Percentiles rank a stretch among this genome's conserved stretches.
Conservation (phyloP, 2,113 vertebrate genomes). For the Dasyprocta punctata region DNA sequence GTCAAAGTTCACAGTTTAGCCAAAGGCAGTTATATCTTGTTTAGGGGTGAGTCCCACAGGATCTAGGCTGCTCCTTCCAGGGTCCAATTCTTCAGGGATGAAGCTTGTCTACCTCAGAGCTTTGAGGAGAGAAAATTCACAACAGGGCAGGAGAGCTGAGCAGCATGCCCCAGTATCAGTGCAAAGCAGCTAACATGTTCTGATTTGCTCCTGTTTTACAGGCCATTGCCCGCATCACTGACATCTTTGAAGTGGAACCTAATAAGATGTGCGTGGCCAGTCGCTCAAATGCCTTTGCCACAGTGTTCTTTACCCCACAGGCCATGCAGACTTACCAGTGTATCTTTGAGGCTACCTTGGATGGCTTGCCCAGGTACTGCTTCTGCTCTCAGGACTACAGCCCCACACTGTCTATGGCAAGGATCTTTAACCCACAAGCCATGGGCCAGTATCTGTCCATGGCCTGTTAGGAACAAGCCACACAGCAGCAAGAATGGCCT, state of each 20-base stretch:
- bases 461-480: not conserved
- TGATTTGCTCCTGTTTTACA: slow-evolving; percentile 65
- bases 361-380: slow-evolving; percentile 87
- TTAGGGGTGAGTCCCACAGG: too few species aligned
- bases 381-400: not conserved
- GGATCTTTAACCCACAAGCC: not conserved
- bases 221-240: slow-evolving; percentile 60
- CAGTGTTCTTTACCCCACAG: slow-evolving; percentile 89
- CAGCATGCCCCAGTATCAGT: not conserved
- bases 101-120: too few species aligned
- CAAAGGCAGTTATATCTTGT: too few species aligned
- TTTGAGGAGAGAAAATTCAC: not conserved
- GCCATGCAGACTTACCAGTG: slow-evolving; percentile 89
- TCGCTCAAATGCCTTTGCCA: slow-evolving; percentile 87
- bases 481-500: not conserved
- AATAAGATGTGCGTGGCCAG: slow-evolving; percentile 86
- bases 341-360: slow-evolving; percentile 89
- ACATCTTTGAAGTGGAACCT: slow-evolving; percentile 89
- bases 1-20: too few species aligned
- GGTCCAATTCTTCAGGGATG: too few species aligned
- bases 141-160: not conserved
- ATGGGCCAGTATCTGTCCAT: not conserved
- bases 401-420: not conserved
- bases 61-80: too few species aligned
- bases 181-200: not conserved